Conservation (phyloP, 2,113 vertebrate species). For the Istiophorus platypterus region DNA sequence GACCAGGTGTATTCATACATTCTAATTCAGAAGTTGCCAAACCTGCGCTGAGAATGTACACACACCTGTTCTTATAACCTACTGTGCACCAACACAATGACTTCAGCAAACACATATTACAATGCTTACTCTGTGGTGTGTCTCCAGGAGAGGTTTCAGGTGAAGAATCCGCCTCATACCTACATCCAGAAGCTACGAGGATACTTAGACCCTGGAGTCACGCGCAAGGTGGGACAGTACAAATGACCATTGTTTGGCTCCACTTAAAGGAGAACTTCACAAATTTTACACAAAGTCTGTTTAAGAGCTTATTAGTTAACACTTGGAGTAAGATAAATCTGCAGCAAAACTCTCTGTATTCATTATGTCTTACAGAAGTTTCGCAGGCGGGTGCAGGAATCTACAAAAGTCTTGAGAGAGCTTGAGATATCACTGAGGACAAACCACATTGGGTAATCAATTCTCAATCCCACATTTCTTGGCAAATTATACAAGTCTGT, state of each 20-base stretch:
- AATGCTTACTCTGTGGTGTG: constrained; percentile 21
- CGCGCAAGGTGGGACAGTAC: constrained; percentile 88
- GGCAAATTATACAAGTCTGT: constrained; percentile 18
- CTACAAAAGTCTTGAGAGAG: constrained; percentile 95
- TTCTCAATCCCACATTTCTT: constrained; percentile 16
- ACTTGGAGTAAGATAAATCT: not conserved
- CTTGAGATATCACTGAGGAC: constrained; percentile 97
- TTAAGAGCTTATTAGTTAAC: not conserved
- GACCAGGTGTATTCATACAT: constrained; percentile 88
- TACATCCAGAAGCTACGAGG: constrained; percentile 96
- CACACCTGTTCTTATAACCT: constrained; percentile 9
- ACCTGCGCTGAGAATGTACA: not conserved
- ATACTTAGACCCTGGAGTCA: constrained; percentile 93
- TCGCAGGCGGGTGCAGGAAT: constrained; percentile 94
- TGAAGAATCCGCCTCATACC: constrained; percentile 96
- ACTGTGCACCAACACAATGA: not conserved
- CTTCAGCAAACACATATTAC: constrained; percentile 14
- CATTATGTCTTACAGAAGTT: constrained; percentile 89
- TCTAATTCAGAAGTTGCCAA: not conserved
- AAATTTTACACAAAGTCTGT: not conserved
- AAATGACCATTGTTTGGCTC: not conserved
- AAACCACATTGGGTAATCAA: constrained; percentile 95
- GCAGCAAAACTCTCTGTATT: constrained; percentile 13
- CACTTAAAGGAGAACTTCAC: not conserved
- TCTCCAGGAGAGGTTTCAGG: constrained; percentile 94